Evolutionary conservation across 2,797 vertebrate genomes (phyloP).

Genomic region (Cyclopterus lumpus): DNA sequence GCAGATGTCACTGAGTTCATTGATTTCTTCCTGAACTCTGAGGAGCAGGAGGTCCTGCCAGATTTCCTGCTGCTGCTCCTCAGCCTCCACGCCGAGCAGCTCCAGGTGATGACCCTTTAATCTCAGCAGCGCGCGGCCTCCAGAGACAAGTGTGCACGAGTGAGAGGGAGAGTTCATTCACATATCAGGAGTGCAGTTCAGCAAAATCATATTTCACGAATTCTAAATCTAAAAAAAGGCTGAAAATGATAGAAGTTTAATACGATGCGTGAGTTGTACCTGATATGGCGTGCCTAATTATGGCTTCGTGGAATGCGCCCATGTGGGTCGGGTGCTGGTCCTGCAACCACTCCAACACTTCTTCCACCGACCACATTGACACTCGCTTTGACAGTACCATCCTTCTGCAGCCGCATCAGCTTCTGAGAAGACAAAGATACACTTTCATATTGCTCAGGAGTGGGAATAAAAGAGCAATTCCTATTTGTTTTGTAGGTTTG

Average conservation of each 20-base stretch:
- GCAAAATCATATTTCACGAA: background rate
- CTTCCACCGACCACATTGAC: conserved; percentile 72
- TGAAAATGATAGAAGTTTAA: background rate
- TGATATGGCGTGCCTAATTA: conserved; percentile 74
- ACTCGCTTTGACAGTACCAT: conserved; percentile 65
- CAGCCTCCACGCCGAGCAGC: conserved; percentile 72
- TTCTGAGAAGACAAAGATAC: background rate
- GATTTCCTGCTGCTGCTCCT: conserved; percentile 74
- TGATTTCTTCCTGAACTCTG: conserved; percentile 78
- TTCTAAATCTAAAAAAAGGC: background rate
- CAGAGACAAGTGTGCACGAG: background rate
- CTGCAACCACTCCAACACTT: conserved; percentile 73
- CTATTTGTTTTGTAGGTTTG: background rate
- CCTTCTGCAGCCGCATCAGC: background rate
- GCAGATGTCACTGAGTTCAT: conserved; percentile 76
- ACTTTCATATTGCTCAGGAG: background rate
- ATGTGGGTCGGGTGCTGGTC: conserved; percentile 46
- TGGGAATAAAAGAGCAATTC: background rate
- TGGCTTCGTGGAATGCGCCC: conserved; percentile 56
- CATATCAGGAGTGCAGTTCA: background rate
- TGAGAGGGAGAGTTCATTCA: background rate
- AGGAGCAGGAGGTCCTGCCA: conserved; percentile 79
- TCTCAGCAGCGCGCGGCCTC: conserved; percentile 80
- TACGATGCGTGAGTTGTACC: conserved; percentile 45
- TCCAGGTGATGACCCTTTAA: conserved; percentile 76